Conservation (phyloP, 2,888 invertebrate species). For the Tipula lateralis region DNA sequence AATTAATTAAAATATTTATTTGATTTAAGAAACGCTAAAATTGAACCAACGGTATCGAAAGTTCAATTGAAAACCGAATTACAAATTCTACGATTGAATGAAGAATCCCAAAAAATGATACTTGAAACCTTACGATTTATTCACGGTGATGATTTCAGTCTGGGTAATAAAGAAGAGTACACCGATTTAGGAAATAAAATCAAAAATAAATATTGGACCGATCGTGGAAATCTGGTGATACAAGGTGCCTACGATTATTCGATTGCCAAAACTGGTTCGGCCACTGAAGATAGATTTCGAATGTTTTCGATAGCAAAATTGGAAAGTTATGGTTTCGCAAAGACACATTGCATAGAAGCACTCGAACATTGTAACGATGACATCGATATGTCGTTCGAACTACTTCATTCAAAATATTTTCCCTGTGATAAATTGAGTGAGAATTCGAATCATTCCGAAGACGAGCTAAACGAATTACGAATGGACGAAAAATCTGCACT, state of each 20-base stretch:
- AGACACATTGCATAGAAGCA: slow-evolving; percentile 69
- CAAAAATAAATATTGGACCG: slow-evolving; percentile 70
- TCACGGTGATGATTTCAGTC: slow-evolving; percentile 65
- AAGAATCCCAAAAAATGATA: slow-evolving; percentile 66
- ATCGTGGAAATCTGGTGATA: slow-evolving; percentile 68
- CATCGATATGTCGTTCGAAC: slow-evolving; percentile 65
- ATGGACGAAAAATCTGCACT: slow-evolving; percentile 69
- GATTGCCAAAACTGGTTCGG: slow-evolving; percentile 52
- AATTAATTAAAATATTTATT: not conserved
- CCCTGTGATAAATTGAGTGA: slow-evolving; percentile 46
- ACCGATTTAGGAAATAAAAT: slow-evolving; percentile 66
- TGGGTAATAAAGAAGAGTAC: slow-evolving; percentile 55
- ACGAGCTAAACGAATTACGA: slow-evolving; percentile 60
- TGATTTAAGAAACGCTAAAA: slow-evolving; percentile 43
- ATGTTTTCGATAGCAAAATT: slow-evolving; percentile 67
- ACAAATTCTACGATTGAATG: slow-evolving; percentile 63
- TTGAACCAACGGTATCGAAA: slow-evolving; percentile 50
- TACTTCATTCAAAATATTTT: slow-evolving; percentile 68
- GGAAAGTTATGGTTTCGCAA: slow-evolving; percentile 71
- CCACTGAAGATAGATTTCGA: slow-evolving; percentile 56
- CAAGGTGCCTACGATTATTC: slow-evolving; percentile 60
- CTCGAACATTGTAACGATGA: slow-evolving; percentile 61
- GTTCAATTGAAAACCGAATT: slow-evolving; percentile 66
- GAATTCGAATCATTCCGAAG: slow-evolving; percentile 47
- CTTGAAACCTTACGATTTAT: slow-evolving; percentile 69